These are phyloP conservation scores for Hydropsyche betteni DNA, from an alignment of 2,888 invertebrate species.

Conservation along the genomic window DNA sequence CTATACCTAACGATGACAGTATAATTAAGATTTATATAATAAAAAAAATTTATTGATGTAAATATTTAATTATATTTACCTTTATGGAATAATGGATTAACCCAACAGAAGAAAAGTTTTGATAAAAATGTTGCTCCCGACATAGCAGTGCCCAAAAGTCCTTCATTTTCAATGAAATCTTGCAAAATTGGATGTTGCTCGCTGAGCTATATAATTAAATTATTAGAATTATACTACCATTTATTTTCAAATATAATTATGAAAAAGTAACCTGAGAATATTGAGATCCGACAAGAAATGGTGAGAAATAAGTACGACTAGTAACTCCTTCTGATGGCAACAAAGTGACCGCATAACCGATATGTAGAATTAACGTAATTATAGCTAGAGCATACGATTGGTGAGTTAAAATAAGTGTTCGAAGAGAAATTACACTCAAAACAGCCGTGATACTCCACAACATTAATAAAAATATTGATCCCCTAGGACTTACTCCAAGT, in stretches of 20 bases:
- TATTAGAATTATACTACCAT: not conserved
- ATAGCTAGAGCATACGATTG: slow-evolving; percentile 70
- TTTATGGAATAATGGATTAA: slow-evolving; percentile 83
- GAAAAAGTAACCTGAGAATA: slow-evolving; percentile 61
- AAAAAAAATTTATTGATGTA: not conserved
- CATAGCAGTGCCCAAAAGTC: slow-evolving; percentile 83
- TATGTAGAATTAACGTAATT: slow-evolving; percentile 70
- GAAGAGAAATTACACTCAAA: slow-evolving; percentile 73
- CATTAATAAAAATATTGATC: slow-evolving; percentile 74
- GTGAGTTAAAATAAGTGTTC: slow-evolving; percentile 69
- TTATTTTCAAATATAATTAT: slow-evolving; percentile 21
- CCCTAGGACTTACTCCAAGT: slow-evolving; percentile 74
- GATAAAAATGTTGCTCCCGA: slow-evolving; percentile 77
- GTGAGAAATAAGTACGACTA: slow-evolving; percentile 64
- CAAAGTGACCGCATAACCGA: slow-evolving; percentile 75
- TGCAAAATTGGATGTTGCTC: slow-evolving; percentile 71
- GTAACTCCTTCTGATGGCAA: slow-evolving; percentile 69
- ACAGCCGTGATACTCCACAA: slow-evolving; percentile 76
- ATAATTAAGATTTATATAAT: not conserved
- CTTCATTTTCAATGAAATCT: slow-evolving; percentile 75
- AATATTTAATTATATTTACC: slow-evolving; percentile 58
- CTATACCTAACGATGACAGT: slow-evolving; percentile 62
- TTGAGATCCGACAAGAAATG: slow-evolving; percentile 64
- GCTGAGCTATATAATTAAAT: slow-evolving; percentile 59
- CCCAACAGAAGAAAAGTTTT: slow-evolving; percentile 87